A percentile compares a stretch with the other conserved stretches of the same genome.
phyloP scores from a whole-genome alignment of 1,140 invertebrate species.

The Papilio glaucus region DNA sequence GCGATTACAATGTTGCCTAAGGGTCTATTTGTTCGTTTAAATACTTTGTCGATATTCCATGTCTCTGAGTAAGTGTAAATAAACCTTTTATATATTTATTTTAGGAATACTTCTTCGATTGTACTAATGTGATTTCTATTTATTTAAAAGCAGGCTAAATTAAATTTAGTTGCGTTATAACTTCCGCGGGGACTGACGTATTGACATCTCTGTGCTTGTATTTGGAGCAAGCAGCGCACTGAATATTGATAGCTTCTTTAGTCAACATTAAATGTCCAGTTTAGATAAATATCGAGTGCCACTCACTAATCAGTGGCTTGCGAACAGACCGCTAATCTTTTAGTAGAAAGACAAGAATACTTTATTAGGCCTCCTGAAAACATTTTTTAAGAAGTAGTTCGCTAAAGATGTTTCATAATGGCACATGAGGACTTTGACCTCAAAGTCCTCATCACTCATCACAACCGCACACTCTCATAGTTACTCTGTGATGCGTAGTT shows the following conservation, averaged over 20 bases:
- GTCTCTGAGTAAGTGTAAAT: no score
- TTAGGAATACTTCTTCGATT: background rate
- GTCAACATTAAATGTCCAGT: conserved; percentile 21
- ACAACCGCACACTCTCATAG: no score
- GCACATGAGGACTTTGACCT: no score
- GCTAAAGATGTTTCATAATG: no score
- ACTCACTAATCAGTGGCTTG: background rate
- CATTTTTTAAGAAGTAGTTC: no score
- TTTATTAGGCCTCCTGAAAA: no score
- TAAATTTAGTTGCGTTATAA: background rate
- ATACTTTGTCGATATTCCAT: background rate
- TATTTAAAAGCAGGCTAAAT: background rate
- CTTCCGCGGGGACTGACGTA: conserved; percentile 10
- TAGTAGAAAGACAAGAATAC: no score
- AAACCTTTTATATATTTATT: no score
- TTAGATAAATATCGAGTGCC: background rate
- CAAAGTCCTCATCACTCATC: no score
- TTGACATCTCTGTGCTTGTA: conserved; percentile 17
- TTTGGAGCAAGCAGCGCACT: conserved; percentile 5
- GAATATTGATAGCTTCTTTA: conserved; percentile 26
- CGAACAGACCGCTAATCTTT: background rate
- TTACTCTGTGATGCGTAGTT: no score
- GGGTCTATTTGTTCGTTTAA: background rate
- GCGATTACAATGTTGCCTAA: conserved; percentile 23
- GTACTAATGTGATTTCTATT: background rate